Evolutionary conservation across 2,888 invertebrate species (phyloP), one percentile per base, ranked within the genome.

Genomic region (Rhabditophanes sp.): DNA sequence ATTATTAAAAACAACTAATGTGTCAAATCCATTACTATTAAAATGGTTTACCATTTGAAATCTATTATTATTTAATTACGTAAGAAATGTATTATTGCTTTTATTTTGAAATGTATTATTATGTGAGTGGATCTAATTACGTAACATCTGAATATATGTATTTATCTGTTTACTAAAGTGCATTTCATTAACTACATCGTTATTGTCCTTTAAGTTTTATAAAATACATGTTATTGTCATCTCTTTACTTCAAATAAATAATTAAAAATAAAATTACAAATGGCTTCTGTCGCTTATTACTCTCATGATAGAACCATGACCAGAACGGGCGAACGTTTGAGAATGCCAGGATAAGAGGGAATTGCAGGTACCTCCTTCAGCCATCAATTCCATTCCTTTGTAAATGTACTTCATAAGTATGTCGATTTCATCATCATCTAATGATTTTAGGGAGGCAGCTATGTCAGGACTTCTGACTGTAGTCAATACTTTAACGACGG

Each of bases 381-480:
- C 35, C 3, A 38, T 36, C 9, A 56, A 30, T 25, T 60, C 57
- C 55, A 60, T 57, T 3, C 46, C 47, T 21, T 56, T 60, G 46
- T 51, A 58, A 8, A 60, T 43, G 35, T 60, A 54, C 41, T 56
- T 57, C 48, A 58, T 51, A 23, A 60, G 39, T 21, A 56, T 27
- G 33, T 54, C 59, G 3, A 49, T 47, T 27, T 60, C 53, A n/a
- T 53, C 54, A n/a, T 42, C 46, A 11, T 37, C 31, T 15, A 59
- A 32, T 11, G 39, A 37, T 33, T 44, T 37, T 5, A 54, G 48
- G 1, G 46, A 39, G 6, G 30, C 31, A 24, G 54, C 58, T 26
- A 59, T 54, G 26, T 59, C 59, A 3, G 37, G 35, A 5, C 38
- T 39, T 35, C 56, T 58, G 43, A 54, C 53, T 19, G 46, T 42